These are phyloP conservation scores for Cristatella mucedo DNA, from an alignment of 2,888 invertebrate species.

Conservation along the genomic window DNA sequence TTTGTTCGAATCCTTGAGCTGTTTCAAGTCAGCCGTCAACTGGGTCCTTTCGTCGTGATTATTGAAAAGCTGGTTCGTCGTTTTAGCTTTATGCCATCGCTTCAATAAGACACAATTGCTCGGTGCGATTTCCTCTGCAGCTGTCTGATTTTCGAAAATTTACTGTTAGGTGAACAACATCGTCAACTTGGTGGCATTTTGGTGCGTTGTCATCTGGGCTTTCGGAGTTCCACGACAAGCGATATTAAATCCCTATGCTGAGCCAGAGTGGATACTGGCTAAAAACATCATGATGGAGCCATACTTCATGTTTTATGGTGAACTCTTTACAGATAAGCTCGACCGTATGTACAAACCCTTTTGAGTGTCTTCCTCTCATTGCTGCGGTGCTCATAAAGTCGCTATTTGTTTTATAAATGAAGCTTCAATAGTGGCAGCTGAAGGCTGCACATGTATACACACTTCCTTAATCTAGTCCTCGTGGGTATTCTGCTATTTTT, in stretches of 20 bases:
- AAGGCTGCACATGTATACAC: too few species aligned
- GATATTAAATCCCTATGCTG: constrained; percentile 71
- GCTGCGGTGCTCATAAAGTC: too few species aligned
- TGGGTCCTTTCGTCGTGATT: constrained; percentile 89
- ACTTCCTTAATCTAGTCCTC: too few species aligned
- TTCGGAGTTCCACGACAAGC: constrained; percentile 91
- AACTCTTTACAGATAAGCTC: constrained; percentile 85
- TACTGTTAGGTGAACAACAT: constrained; percentile 60
- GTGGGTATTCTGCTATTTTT: too few species aligned
- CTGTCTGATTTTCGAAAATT: too few species aligned
- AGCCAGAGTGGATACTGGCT: constrained; percentile 69
- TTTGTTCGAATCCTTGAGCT: constrained; percentile 70
- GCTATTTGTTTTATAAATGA: too few species aligned
- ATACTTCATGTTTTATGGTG: constrained; percentile 98
- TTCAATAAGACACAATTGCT: too few species aligned
- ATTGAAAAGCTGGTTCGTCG: constrained; percentile 97
- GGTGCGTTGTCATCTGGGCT: constrained; percentile 85
- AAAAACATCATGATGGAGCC: constrained; percentile 85
- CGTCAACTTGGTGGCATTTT: constrained; percentile 90
- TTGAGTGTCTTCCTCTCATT: too few species aligned
- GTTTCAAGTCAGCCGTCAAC: constrained; percentile 85
- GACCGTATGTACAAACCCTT: constrained; percentile 53
- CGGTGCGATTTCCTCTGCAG: too few species aligned
- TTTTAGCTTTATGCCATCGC: too few species aligned
- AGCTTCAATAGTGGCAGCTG: too few species aligned